A percentile compares a stretch with the other conserved stretches of the same genome.
phyloP scores from a whole-genome alignment of 2,797 vertebrate species.

The Graptemys geographica region DNA sequence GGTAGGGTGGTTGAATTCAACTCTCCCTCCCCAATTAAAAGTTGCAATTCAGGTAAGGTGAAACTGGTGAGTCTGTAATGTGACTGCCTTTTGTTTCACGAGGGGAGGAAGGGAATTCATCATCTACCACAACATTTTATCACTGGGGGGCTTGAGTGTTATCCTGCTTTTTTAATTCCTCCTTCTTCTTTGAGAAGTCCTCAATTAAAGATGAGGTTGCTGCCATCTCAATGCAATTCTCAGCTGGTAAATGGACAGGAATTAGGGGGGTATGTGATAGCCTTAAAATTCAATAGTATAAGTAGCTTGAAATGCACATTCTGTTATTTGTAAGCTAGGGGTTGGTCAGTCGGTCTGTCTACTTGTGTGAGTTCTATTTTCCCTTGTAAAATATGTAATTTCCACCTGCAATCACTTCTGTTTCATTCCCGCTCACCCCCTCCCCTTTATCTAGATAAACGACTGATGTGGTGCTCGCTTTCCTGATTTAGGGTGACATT shows the following conservation, averaged over 20 bases:
- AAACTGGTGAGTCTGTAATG: no score
- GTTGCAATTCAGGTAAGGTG: not conserved
- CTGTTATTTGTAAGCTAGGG: not conserved
- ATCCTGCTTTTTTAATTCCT: not conserved
- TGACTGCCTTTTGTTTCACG: not conserved
- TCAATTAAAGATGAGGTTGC: not conserved
- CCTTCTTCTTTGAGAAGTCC: not conserved
- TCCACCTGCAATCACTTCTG: not conserved
- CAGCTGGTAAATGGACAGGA: not conserved
- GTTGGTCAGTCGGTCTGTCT: not conserved
- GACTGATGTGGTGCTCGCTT: not conserved
- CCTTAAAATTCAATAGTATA: not conserved
- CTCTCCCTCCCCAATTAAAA: not conserved
- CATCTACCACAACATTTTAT: not conserved
- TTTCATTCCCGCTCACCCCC: not conserved
- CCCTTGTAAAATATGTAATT: not conserved
- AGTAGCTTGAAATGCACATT: not conserved
- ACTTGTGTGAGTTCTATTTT: not conserved
- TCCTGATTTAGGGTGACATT: conserved; percentile 69
- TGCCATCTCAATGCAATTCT: not conserved
- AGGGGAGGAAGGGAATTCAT: not conserved
- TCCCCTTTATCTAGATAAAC: not conserved
- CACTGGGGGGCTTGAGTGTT: not conserved
- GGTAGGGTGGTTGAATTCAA: not conserved
- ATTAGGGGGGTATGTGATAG: not conserved